phyloP scores from a whole-genome alignment of 1,140 invertebrate species.

The Conus ventricosus region DNA sequence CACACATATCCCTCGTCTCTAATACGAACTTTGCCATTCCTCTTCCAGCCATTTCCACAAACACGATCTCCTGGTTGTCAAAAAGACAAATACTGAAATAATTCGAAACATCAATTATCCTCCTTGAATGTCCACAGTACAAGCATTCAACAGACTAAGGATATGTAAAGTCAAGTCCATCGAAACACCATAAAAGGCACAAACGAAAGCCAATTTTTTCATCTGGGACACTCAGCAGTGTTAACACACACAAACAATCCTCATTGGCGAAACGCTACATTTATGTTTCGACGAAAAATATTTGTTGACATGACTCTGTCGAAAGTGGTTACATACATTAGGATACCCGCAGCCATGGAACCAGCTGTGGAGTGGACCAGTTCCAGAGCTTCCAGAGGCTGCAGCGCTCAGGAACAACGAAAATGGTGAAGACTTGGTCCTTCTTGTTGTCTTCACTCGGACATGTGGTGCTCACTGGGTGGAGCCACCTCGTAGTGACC shows the following conservation, averaged over 20 bases:
- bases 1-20: too few relatives aligned
- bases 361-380: background rate
- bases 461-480: background rate
- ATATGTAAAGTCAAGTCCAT: background rate
- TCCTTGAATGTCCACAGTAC: background rate
- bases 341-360: background rate
- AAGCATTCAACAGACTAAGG: background rate
- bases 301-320: background rate
- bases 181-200: background rate
- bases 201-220: background rate
- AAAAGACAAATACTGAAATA: too few relatives aligned
- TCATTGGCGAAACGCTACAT: background rate
- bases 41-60: too few relatives aligned
- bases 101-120: too few relatives aligned
- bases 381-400: background rate
- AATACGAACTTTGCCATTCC: too few relatives aligned
- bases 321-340: background rate
- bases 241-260: background rate
- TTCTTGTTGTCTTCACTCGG: background rate
- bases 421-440: background rate
- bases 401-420: background rate
- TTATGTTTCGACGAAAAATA: background rate
- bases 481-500: background rate
- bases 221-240: background rate
- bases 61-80: too few relatives aligned